Evolutionary conservation across 2,113 vertebrate genomes (phyloP).

Genomic region (Nerophis ophidion): DNA sequence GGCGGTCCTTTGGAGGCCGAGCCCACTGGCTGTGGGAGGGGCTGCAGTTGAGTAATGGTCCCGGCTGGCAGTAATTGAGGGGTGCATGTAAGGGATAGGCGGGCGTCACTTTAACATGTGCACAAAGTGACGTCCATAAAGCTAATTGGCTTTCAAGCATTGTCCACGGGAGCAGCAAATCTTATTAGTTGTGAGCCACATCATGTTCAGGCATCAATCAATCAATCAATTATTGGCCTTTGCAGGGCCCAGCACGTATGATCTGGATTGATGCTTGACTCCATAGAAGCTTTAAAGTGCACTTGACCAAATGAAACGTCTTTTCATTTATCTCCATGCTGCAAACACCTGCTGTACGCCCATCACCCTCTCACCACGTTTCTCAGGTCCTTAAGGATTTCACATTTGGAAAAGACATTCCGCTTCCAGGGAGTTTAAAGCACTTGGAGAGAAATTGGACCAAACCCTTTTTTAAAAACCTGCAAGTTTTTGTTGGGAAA

Average conservation of each 20-base stretch:
- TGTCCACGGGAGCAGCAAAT: conserved; percentile 72
- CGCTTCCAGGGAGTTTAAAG: no score
- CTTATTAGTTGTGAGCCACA: conserved; percentile 69
- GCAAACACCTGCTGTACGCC: neutral
- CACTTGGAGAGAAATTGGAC: no score
- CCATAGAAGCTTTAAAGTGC: conserved; percentile 73
- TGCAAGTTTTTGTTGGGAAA: no score
- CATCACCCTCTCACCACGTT: no score
- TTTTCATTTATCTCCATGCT: conserved; percentile 67
- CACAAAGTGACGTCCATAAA: conserved; percentile 73
- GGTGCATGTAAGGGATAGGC: conserved; percentile 11
- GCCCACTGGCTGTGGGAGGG: no score
- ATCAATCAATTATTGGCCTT: conserved; percentile 65
- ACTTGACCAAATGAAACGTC: conserved; percentile 55
- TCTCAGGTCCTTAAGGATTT: no score
- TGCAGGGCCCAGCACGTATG: conserved; percentile 64
- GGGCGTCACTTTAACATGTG: conserved; percentile 76
- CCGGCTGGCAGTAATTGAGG: conserved; percentile 32
- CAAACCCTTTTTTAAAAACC: no score
- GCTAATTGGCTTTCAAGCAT: conserved; percentile 78
- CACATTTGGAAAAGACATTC: no score
- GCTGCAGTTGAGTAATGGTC: conserved; percentile 64
- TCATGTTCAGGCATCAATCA: conserved; percentile 58
- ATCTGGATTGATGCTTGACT: conserved; percentile 74
- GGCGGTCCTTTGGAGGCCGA: no score